Base-by-base conservation (phyloP, 2,888 invertebrate genomes). In the Eupithecia exiguata region DNA sequence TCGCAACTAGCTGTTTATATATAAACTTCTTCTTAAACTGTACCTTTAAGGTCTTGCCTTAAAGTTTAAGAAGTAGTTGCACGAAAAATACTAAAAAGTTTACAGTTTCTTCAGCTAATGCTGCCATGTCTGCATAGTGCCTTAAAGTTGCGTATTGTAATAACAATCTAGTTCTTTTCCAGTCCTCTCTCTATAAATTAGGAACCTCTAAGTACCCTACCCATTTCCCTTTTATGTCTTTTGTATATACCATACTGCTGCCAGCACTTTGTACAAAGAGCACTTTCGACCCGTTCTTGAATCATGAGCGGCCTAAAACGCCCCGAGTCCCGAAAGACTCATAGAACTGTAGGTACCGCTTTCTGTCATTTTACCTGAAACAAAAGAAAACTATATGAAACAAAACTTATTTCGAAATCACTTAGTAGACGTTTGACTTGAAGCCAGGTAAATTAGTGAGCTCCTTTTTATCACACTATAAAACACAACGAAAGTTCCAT, bases 311-410 rank as follows among this genome's bases (percentile, higher is more conserved):
- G 5, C 63, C 36, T 38, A 66, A 40, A 66, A 66, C 38, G 35
- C 38, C 38, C 21, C 5, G 38, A n/a, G 21, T 18, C 62, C 62
- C 35, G 21, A 62, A 18, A 10, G 25, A 25, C 66, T 21, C 40
- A 16, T 43, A 40, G 66, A 40, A 43, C n/a, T 65, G 21, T 10
- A 12, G n/a, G 36, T 12, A 38, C n/a, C 2, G 66, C 25, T 40
- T 18, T 65, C 65, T n/a, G 66, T 43, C 40, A 66, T 66, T 66
- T 66, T 84, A 82, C 82, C 84, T 84, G 84, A 71, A 83, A 83
- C 82, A 61, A 49, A 68, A 62, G n/a, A 72, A 62, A 25, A 35
- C 25, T 40, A 30, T n/a, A 25, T 25, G 18, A 18, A 35, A 25
- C 30, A 21, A 58, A 38, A 36, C 10, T 38, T 65, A n/a, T 7